Conservation (phyloP, 1,140 invertebrate genomes). For the Reticulitermes speratus region DNA sequence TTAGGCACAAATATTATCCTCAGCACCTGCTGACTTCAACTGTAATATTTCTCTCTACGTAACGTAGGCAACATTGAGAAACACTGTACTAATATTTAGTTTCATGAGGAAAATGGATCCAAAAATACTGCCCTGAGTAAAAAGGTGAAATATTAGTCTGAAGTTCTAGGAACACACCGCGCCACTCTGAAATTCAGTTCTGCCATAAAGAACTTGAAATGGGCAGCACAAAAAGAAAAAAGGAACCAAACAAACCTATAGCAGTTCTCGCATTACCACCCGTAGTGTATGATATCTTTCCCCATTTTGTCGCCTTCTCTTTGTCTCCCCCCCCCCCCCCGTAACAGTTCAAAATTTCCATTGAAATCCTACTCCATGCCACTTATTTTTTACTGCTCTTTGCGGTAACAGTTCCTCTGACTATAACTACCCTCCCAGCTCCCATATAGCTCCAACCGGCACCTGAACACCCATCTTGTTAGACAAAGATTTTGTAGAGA, state of each 20-base stretch:
- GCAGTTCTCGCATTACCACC: not conserved
- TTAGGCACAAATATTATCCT: too few relatives aligned
- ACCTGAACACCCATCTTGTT: not conserved
- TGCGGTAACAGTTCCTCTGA: not conserved
- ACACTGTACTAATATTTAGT: too few relatives aligned
- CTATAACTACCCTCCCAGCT: not conserved
- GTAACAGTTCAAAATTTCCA: slow-evolving; percentile 7
- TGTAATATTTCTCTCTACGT: too few relatives aligned
- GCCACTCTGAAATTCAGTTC: too few relatives aligned
- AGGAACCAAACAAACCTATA: not conserved
- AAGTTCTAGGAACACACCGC: too few relatives aligned
- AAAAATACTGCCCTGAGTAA: too few relatives aligned
- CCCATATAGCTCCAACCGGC: not conserved
- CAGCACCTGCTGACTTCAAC: too few relatives aligned
- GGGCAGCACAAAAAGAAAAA: too few relatives aligned
- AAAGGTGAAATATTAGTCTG: too few relatives aligned
- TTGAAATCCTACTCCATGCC: not conserved
- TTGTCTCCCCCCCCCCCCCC: not conserved
- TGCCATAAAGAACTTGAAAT: too few relatives aligned
- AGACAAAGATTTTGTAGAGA: not conserved
- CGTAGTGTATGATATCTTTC: not conserved
- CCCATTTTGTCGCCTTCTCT: not conserved
- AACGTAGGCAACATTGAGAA: too few relatives aligned
- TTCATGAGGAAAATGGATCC: too few relatives aligned
- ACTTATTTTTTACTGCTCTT: not conserved